phyloP scores from a whole-genome alignment of 2,888 invertebrate species.

The Carterocephalus palaemon region DNA sequence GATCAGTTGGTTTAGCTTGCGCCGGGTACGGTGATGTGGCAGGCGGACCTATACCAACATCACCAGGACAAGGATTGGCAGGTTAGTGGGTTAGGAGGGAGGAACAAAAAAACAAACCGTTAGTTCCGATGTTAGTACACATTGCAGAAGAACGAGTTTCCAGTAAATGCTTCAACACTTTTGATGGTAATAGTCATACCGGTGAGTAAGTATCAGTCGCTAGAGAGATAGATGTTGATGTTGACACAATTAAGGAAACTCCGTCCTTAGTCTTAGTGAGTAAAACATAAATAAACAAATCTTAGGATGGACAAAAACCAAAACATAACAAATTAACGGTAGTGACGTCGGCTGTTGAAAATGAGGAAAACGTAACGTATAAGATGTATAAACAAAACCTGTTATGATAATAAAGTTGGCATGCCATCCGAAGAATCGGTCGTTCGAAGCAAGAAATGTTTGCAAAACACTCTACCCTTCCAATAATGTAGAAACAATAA shows the following conservation, averaged over 20 bases:
- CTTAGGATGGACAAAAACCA: constrained; percentile 28
- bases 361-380: constrained; percentile 64
- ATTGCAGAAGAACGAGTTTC: constrained; percentile 39
- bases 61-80: constrained; percentile 68
- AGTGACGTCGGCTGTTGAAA: constrained; percentile 54
- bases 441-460: constrained; percentile 65
- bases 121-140: constrained; percentile 59
- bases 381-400: constrained; percentile 74
- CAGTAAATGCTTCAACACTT: constrained; percentile 24
- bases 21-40: constrained; percentile 81
- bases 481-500: constrained; percentile 65
- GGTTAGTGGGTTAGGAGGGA: constrained; percentile 70
- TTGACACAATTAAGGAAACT: constrained; percentile 30
- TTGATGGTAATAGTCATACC: constrained; percentile 6
- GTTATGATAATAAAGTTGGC: constrained; percentile 71
- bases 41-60: constrained; percentile 73
- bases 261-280: constrained; percentile 36
- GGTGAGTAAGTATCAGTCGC: background rate
- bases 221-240: background rate
- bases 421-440: constrained; percentile 74
- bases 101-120: constrained; percentile 55
- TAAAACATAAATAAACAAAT: constrained; percentile 34
- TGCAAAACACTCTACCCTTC: constrained; percentile 70
- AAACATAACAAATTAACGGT: constrained; percentile 54
- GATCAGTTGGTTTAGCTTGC: constrained; percentile 82